Evolutionary conservation across 2,888 invertebrate species (phyloP), one percentile per base, ranked within the genome.

Genomic region (Conus canariensis): DNA sequence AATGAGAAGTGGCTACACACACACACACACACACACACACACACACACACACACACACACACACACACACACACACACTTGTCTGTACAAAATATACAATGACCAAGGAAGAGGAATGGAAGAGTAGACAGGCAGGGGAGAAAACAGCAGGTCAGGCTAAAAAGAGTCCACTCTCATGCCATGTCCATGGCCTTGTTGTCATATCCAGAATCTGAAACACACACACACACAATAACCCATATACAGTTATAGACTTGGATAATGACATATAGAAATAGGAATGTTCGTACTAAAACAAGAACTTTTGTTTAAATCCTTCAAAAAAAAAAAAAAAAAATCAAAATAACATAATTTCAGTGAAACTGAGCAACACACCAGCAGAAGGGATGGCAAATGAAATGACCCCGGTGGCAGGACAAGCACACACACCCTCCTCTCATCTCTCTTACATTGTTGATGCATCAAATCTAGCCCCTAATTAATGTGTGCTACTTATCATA

Each of bases 101-200:
- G 22, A 67, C 12, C 14, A n/a, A 25, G 14, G 14, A 16, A 25
- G 59, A 8, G 59, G n/a, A 12, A 59, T n/a, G 59, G n/a, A 25
- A 59, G 85, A n/a, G 85, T 45, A 45, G 45, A 45, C 45, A 45
- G 45, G 45, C 1, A 25, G 25, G 59, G 59, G 10, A 58, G n/a
- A 9, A 4, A 59, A 59, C 25, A 85, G 25, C 25, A n/a, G 3
- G 60, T 25, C 12, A 85, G 12, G 16, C 9, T 9, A n/a, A 19
- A 59, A 9, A 14, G 19, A 45, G 82, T 56, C 19, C 83, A 30
- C 59, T 19, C 30, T 91, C 85, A 91, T 58, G 89, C 90, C 82
- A 88, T 87, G 83, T 90, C 90, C 87, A 86, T 60, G 64, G 80
- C 90, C 80, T 91, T 91, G 89, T 91, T 91, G 59, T 91, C 90